phyloP scores from a whole-genome alignment of 2,113 vertebrate genomes.

The Psittacula cyanocephala region DNA sequence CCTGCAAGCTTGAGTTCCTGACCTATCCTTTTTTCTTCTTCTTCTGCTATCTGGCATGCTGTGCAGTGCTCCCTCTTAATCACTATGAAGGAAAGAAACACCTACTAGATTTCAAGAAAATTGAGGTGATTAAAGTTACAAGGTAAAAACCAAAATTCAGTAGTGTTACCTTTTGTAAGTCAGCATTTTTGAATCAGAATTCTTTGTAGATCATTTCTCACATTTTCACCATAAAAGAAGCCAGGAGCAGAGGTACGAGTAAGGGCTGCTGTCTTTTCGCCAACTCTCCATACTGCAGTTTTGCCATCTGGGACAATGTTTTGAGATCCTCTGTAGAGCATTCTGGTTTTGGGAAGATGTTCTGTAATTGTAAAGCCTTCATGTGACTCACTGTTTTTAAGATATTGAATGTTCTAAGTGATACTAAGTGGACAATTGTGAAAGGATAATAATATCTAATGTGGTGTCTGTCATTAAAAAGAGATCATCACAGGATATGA shows the following conservation, averaged over 20 bases:
- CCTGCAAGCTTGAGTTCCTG: slow-evolving; percentile 39
- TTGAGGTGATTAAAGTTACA: slow-evolving; percentile 76
- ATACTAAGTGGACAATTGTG: neutral
- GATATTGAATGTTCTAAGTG: neutral
- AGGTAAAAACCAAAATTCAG: slow-evolving; percentile 53
- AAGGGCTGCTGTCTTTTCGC: neutral
- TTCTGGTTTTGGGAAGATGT: neutral
- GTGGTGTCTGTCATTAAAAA: neutral
- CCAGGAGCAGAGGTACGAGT: neutral
- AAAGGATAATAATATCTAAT: neutral
- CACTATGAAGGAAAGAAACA: slow-evolving; percentile 77
- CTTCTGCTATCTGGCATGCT: slow-evolving; percentile 59
- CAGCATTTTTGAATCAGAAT: neutral
- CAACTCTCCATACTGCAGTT: neutral
- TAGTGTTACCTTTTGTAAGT: slow-evolving; percentile 18
- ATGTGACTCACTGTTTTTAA: neutral
- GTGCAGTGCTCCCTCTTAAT: slow-evolving; percentile 66
- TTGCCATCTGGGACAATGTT: neutral
- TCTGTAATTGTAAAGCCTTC: neutral
- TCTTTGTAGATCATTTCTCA: neutral
- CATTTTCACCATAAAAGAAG: neutral
- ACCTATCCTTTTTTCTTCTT: slow-evolving; percentile 63
- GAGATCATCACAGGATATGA: neutral
- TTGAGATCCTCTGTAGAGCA: neutral
- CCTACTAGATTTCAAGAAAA: slow-evolving; percentile 73